Conservation (phyloP, 2,113 vertebrate genomes). For the Sebastes fasciatus region DNA sequence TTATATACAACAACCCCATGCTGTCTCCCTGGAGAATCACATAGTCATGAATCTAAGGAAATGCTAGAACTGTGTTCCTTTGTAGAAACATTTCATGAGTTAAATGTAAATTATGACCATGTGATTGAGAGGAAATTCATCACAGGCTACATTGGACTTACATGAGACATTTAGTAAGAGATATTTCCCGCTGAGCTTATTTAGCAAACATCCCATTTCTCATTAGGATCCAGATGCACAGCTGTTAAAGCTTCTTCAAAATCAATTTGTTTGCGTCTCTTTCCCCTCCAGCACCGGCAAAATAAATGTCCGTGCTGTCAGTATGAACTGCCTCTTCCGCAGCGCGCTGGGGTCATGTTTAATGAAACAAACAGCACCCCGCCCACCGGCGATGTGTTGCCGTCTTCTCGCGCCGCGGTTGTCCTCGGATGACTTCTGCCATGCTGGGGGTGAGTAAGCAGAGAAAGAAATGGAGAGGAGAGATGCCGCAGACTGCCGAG, state of each 20-base stretch:
- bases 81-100: conserved; percentile 5
- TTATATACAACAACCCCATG: background rate
- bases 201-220: conserved; percentile 54
- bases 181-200: conserved; percentile 60
- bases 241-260: conserved; percentile 48
- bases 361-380: conserved; percentile 60
- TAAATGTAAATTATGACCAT: conserved; percentile 15
- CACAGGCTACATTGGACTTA: conserved; percentile 15
- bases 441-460: conserved; percentile 44
- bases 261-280: conserved; percentile 61
- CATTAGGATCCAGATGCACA: conserved; percentile 56
- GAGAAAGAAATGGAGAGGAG: conserved; percentile 7
- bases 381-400: conserved; percentile 21
- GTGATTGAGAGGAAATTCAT: conserved; percentile 33
- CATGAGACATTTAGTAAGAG: conserved; percentile 46
- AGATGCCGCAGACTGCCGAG: conserved; percentile 36
- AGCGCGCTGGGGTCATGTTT: conserved; percentile 58
- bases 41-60: background rate
- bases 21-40: background rate
- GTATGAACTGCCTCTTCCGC: conserved; percentile 24
- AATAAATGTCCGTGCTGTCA: conserved; percentile 46
- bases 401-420: conserved; percentile 27
- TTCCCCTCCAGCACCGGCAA: conserved; percentile 37
- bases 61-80: background rate
- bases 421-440: conserved; percentile 66